Base-by-base conservation (phyloP, 2,797 vertebrate genomes). In the Dendrocincla tyrannina region DNA sequence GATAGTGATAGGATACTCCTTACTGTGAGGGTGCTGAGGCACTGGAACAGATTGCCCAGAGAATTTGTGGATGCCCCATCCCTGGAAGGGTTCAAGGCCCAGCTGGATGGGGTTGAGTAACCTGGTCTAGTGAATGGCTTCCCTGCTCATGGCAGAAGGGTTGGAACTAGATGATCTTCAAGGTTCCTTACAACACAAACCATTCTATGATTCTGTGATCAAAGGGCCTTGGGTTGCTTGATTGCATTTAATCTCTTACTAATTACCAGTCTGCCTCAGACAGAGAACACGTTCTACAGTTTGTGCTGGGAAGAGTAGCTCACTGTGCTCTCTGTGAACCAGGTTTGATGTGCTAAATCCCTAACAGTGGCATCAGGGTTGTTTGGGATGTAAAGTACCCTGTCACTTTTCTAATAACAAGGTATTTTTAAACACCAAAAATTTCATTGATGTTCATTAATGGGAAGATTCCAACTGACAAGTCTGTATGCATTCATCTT, bases 251-350 rank as follows among this genome's bases (percentile, higher is more conserved):
- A 77, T 79, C 80, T 75, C 81, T 80, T 69, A 20, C 60, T 95
- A 91, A 95, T 93, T 67, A 94, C 30, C 82, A 62, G 22, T n/a
- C 59, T 83, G 44, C 49, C 60, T 62, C 83, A 91, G 70, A 59
- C 33, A 85, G 52, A 17, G 50, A 77, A 59, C 6, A 33, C 58
- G n/a, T 49, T 89, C 77, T 60, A 62, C 66, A 53, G 41, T 69
- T 63, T 53, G 10, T 76, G n/a, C 50, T 46, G 66, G 39, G 39
- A 52, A 80, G 66, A 60, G 53, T 25, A 77, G 46, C 39, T 62
- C 77, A 24, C 1, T 0, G 64, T 63, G 39, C 58, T 70, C 24
- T 41, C 59, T 56, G n/a, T 41, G 19, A 87, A 55, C 22, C 24
- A 68, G 30, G 30, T 41, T 60, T 77, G 50, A 56, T 18, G 4